phyloP scores from a whole-genome alignment of 2,113 vertebrate genomes.

The Melanerpes formicivorus region DNA sequence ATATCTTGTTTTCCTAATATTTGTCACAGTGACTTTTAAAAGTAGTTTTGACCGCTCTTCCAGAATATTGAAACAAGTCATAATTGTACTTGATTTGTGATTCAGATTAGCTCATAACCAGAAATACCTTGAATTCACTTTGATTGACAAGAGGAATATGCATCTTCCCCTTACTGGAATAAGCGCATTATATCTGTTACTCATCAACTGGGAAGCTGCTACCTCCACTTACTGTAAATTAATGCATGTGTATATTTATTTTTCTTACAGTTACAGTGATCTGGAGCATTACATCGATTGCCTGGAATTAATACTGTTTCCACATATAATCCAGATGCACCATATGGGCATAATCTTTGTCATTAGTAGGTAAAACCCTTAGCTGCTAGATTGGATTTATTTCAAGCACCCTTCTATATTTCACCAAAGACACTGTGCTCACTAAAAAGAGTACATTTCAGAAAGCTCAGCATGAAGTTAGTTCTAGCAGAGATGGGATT shows the following conservation, averaged over 20 bases:
- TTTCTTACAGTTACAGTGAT: not conserved
- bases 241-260: not conserved
- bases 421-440: not conserved
- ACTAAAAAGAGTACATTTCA: not conserved
- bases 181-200: not conserved
- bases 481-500: not conserved
- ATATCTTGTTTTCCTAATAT: not conserved
- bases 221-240: not conserved
- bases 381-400: not conserved
- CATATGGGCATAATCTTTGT: constrained; percentile 1
- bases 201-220: not conserved
- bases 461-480: not conserved
- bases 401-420: not conserved
- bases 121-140: not conserved
- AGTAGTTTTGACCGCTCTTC: not conserved
- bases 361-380: not conserved
- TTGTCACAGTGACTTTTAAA: not conserved
- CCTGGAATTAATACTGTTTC: constrained; percentile 14
- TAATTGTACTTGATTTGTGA: not conserved
- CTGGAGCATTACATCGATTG: not conserved
- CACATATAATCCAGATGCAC: not conserved
- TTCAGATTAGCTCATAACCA: not conserved
- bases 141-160: not conserved
- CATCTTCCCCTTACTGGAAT: not conserved
- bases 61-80: not conserved